Base-by-base conservation (phyloP, 2,888 invertebrate genomes). In the Coremacera marginata region DNA sequence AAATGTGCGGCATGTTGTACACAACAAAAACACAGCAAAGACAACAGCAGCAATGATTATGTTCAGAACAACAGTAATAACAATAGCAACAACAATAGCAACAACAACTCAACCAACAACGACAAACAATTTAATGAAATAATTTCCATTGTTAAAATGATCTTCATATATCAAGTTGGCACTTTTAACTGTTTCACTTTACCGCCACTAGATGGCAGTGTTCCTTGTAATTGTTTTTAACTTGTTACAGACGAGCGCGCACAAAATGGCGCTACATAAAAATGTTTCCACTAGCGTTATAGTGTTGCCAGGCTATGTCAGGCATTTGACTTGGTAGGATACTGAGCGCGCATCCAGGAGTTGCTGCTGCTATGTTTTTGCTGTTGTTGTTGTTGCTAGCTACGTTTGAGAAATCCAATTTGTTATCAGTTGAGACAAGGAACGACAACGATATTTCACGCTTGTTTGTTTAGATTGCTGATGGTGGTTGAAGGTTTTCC, bases 111-210 rank as follows among this genome's bases (percentile, higher is more conserved):
- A 27, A 31, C 57, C 19, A 49, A 55, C 37, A 63, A 63, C 63
- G 51, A 73, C 73, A 51, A 74, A 74, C 55, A 65, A 55, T 67
- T 49, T 86, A 86, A 86, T 86, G 87, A 88, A 87, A 87, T 87
- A 85, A 87, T 86, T 86, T 86, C 79, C 82, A 84, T 85, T 83
- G 84, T 86, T 84, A 70, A 85, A 87, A 88, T 87, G 85, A 87
- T 86, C 86, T 88, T 84, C 85, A 88, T 87, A 87, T 87, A 88
- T 87, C 86, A 88, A 85, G 82, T 79, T 84, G 87, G 84, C 84
- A 83, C 84, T 82, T 83, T 82, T 81, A 82, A 79, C 82, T 65
- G 75, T 79, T 75, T 70, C 67, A 70, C 72, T 77, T 70, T 71
- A 57, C 63, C 79, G 75, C 77, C 74, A 76, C 77, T 75, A 75